Conservation (phyloP, 2,888 invertebrate species). For the Dugesia japonica region DNA sequence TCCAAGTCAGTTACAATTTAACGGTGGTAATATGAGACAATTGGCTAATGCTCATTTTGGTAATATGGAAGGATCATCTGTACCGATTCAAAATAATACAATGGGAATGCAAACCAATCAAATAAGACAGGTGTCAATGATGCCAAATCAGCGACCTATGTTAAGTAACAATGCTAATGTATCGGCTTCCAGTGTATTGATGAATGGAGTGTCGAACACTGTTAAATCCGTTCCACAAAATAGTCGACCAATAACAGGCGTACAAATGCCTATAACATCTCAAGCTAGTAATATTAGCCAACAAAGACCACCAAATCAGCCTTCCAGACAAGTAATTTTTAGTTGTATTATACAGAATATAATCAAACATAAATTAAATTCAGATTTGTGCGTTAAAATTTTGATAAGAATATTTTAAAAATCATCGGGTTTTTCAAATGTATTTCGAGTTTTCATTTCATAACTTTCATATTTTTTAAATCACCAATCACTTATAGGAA, state of each 20-base stretch:
- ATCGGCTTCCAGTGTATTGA: background rate
- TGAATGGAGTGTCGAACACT: background rate
- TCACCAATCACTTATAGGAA: too few species aligned
- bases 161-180: background rate
- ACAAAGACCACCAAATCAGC: background rate
- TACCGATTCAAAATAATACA: background rate
- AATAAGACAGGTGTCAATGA: background rate
- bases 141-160: background rate
- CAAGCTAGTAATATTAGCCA: background rate
- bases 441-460: too few species aligned
- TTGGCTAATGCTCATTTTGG: background rate
- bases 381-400: too few species aligned
- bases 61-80: background rate
- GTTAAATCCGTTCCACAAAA: background rate
- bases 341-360: too few species aligned
- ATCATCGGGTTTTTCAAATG: too few species aligned
- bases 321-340: background rate
- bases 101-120: background rate
- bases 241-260: background rate
- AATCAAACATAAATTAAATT: too few species aligned
- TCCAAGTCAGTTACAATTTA: background rate
- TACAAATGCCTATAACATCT: background rate
- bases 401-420: too few species aligned
- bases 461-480: too few species aligned
- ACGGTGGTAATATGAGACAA: slow-evolving; percentile 9